Evolutionary conservation across 2,888 invertebrate species (phyloP).

Genomic region (Coenonympha glycerion): DNA sequence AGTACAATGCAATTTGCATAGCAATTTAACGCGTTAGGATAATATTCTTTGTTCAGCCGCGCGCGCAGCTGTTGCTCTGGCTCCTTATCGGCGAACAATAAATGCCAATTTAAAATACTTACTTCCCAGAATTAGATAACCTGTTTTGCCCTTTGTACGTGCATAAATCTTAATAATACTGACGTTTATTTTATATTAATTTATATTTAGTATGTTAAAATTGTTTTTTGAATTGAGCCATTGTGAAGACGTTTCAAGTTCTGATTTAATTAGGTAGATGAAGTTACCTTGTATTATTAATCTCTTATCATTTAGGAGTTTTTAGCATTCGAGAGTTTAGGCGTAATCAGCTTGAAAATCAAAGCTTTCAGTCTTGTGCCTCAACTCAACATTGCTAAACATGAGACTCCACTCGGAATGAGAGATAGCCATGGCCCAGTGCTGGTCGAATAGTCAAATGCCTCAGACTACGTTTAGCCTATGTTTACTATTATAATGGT

Average conservation of each 20-base stretch:
- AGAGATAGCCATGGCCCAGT: no score
- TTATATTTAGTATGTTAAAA: not conserved
- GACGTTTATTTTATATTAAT: conserved; percentile 17
- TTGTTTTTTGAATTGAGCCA: not conserved
- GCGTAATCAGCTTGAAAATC: no score
- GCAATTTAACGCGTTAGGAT: conserved; percentile 52
- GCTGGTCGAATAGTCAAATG: no score
- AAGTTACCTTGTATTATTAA: no score
- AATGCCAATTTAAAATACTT: conserved; percentile 59
- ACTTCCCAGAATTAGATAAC: conserved; percentile 56
- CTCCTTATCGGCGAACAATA: conserved; percentile 65
- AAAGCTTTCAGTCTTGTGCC: no score
- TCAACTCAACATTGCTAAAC: no score
- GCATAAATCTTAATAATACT: conserved; percentile 36
- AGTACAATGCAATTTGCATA: conserved; percentile 47
- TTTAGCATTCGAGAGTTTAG: no score
- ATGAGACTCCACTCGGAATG: no score
- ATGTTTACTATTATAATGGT: no score
- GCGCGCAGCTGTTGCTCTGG: conserved; percentile 57
- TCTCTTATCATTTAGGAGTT: no score
- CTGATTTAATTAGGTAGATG: no score
- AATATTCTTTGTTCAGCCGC: conserved; percentile 63
- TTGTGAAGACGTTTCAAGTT: not conserved
- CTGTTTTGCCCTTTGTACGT: conserved; percentile 39
- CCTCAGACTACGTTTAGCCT: no score